Evolutionary conservation across 2,797 vertebrate genomes (phyloP).

Genomic region (Acanthurus lineatus): DNA sequence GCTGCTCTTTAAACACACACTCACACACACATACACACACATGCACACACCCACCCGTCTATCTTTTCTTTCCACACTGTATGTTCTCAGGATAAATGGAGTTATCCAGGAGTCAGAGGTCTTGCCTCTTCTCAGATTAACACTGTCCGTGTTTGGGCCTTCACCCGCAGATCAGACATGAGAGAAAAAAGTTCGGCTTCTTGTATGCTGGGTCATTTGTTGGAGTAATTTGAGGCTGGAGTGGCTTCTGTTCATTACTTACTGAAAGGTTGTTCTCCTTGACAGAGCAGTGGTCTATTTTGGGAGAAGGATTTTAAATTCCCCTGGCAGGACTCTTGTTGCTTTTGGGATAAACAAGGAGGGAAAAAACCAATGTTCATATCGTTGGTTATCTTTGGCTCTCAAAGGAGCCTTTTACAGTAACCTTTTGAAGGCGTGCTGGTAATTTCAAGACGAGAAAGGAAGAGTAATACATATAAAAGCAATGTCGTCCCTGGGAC

Average conservation of each 20-base stretch:
- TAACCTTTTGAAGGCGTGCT: conserved; percentile 49
- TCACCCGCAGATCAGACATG: conserved; percentile 19
- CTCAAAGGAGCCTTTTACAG: conserved; percentile 55
- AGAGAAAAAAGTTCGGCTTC: conserved; percentile 33
- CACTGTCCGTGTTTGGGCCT: conserved; percentile 26
- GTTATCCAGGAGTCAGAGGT: conserved; percentile 67
- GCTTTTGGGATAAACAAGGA: conserved; percentile 74
- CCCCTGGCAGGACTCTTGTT: conserved; percentile 70
- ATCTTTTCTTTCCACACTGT: conserved; percentile 77
- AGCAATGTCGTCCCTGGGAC: conserved; percentile 63
- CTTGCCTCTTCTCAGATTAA: conserved; percentile 55
- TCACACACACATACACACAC: conserved; percentile 61
- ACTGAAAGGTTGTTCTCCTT: conserved; percentile 58
- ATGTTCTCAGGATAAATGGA: conserved; percentile 70
- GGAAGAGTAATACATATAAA: conserved; percentile 55
- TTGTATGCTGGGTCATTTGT: conserved; percentile 39
- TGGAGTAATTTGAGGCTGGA: conserved; percentile 54
- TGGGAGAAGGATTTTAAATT: conserved; percentile 74
- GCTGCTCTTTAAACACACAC: conserved; percentile 78
- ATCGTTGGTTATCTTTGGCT: conserved; percentile 68
- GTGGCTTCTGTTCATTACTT: conserved; percentile 54
- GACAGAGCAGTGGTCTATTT: conserved; percentile 70
- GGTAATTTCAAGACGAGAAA: conserved; percentile 59
- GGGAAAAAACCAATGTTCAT: conserved; percentile 49
- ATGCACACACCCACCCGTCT: conserved; percentile 70